phyloP scores from a whole-genome alignment of 2,113 vertebrate species.

The Heptranchias perlo region DNA sequence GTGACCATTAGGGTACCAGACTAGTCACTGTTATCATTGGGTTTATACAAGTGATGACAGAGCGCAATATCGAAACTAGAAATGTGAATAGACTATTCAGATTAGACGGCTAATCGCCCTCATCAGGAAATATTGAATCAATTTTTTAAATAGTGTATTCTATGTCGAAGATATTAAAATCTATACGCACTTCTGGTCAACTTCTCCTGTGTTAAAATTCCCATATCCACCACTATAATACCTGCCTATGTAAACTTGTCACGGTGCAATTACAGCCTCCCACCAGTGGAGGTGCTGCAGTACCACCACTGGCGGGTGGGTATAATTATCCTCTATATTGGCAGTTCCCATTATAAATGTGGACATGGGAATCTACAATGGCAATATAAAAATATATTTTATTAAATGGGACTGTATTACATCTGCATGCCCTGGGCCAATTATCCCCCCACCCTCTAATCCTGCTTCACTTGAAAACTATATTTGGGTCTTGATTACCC shows the following conservation, averaged over 20 bases:
- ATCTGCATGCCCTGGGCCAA: not conserved
- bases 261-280: not conserved
- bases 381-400: not conserved
- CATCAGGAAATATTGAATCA: not conserved
- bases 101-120: not conserved
- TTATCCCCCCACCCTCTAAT: not conserved
- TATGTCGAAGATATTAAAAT: not conserved
- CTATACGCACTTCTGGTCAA: not conserved
- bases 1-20: not conserved
- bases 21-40: not conserved
- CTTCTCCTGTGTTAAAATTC: not conserved
- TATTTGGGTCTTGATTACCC: no score
- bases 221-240: not conserved
- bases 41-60: not conserved
- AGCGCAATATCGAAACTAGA: not conserved
- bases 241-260: not conserved
- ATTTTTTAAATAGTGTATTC: not conserved
- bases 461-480: not conserved
- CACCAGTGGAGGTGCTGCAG: not conserved
- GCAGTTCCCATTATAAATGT: not conserved
- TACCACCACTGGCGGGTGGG: not conserved
- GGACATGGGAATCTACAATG: not conserved
- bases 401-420: not conserved
- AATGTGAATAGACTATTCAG: not conserved
- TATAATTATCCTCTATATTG: no score